Percentiles rank a stretch among this genome's conserved stretches.
Evolutionary conservation across 1,140 invertebrate species (phyloP).

Genomic region (Chymomyza costata): DNA sequence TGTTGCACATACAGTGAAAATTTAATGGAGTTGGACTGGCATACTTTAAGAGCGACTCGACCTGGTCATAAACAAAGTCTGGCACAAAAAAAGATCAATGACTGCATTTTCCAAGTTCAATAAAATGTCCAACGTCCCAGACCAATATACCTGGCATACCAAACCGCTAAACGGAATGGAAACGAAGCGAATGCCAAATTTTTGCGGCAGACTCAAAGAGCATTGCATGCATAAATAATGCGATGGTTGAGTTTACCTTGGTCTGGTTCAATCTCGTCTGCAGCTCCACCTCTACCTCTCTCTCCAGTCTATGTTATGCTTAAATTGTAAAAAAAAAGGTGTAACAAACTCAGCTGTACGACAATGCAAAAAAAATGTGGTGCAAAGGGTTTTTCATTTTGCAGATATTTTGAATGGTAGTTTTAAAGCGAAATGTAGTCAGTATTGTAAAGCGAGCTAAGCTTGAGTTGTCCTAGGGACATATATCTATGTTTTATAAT

Average conservation of each 20-base stretch:
- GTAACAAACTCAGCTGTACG: conserved; percentile 9
- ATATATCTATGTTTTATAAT: conserved; percentile 33
- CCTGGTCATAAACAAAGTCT: conserved; percentile 51
- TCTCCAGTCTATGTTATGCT: conserved; percentile 30
- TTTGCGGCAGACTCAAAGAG: conserved; percentile 68
- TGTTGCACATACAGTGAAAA: conserved; percentile 31
- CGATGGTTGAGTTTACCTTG: conserved; percentile 30
- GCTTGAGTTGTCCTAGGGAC: conserved; percentile 7
- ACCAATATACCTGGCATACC: conserved; percentile 14
- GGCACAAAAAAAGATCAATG: conserved; percentile 54
- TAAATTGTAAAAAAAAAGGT: conserved; percentile 18
- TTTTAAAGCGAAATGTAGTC: conserved; percentile 43
- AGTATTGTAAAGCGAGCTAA: conserved; percentile 13
- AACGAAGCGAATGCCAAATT: conserved; percentile 43
- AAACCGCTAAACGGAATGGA: conserved; percentile 14
- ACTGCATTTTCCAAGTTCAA: conserved; percentile 65
- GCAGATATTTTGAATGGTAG: conserved; percentile 47
- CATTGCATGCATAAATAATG: conserved; percentile 72
- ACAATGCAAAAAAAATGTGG: conserved; percentile 63
- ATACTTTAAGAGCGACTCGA: conserved; percentile 1
- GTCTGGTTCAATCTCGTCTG: no score
- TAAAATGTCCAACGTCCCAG: conserved; percentile 40
- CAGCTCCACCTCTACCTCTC: conserved; percentile 3
- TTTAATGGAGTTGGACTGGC: conserved; percentile 32
- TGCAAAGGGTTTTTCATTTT: conserved; percentile 18